A percentile compares a stretch with the other conserved stretches of the same genome.
Evolutionary conservation across 2,113 vertebrate species (phyloP).

Genomic region (Melanerpes aurifrons): DNA sequence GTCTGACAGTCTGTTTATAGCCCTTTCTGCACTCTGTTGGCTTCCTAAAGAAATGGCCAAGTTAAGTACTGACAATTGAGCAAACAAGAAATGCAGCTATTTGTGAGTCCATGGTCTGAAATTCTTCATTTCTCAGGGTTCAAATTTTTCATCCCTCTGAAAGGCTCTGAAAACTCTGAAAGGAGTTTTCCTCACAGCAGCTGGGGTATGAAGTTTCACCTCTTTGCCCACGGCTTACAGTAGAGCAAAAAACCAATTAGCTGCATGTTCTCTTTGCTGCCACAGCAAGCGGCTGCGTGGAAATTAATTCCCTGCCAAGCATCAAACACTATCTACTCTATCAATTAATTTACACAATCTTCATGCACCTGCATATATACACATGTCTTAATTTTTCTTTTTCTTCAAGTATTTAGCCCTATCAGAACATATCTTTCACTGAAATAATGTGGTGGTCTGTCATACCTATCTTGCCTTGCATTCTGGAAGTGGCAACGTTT

Average conservation of each 20-base stretch:
- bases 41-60: not conserved
- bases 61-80: not conserved
- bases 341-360: not conserved
- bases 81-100: not conserved
- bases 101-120: not conserved
- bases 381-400: not conserved
- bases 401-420: not conserved
- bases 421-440: not conserved
- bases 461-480: not conserved
- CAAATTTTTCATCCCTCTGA: not conserved
- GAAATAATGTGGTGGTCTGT: not conserved
- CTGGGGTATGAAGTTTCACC: not conserved
- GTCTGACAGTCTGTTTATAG: not conserved
- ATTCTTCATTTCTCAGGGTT: not conserved
- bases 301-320: conserved; percentile 44
- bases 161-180: not conserved
- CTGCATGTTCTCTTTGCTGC: not conserved
- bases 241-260: not conserved
- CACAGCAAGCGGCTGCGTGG: not conserved
- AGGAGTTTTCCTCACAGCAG: not conserved
- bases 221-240: not conserved
- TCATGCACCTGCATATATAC: not conserved
- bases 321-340: not conserved
- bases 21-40: not conserved
- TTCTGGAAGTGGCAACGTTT: not conserved